Percentiles rank a stretch among this genome's conserved stretches.
Evolutionary conservation across 1,140 invertebrate genomes (phyloP).

Genomic region (Bathynomus jamesi): DNA sequence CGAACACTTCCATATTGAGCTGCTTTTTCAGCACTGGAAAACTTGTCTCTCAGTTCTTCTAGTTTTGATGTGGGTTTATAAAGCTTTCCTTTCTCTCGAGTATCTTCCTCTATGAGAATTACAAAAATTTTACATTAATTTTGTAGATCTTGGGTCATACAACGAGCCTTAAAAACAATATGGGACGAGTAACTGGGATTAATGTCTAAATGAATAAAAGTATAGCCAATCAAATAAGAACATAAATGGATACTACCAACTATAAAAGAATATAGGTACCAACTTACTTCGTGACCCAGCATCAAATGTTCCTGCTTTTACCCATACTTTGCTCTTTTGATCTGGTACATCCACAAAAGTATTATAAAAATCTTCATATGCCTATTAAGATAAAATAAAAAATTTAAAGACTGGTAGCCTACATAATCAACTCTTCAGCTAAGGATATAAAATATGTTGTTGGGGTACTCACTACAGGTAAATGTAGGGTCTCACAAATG

Average conservation of each 20-base stretch:
- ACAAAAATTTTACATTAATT: neutral
- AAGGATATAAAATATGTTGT: neutral
- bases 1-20: constrained; percentile 52
- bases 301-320: constrained; percentile 94
- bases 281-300: constrained; percentile 77
- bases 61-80: constrained; percentile 87
- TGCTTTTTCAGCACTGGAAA: constrained; percentile 59
- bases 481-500: neutral
- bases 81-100: constrained; percentile 77
- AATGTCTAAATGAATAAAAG: too few species aligned
- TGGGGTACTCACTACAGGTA: neutral
- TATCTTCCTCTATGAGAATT: constrained; percentile 68
- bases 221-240: too few species aligned
- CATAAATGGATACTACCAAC: too few species aligned
- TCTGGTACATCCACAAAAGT: constrained; percentile 84
- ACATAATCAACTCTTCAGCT: neutral
- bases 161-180: too few species aligned
- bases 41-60: constrained; percentile 52
- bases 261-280: too few species aligned
- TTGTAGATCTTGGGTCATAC: neutral
- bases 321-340: constrained; percentile 78
- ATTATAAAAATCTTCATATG: constrained; percentile 91
- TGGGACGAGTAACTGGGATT: too few species aligned
- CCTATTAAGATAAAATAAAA: constrained; percentile 19
- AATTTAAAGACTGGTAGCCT: too few species aligned